Evolutionary conservation across 1,140 invertebrate genomes (phyloP).

Genomic region (Cheumatopsyche charites): DNA sequence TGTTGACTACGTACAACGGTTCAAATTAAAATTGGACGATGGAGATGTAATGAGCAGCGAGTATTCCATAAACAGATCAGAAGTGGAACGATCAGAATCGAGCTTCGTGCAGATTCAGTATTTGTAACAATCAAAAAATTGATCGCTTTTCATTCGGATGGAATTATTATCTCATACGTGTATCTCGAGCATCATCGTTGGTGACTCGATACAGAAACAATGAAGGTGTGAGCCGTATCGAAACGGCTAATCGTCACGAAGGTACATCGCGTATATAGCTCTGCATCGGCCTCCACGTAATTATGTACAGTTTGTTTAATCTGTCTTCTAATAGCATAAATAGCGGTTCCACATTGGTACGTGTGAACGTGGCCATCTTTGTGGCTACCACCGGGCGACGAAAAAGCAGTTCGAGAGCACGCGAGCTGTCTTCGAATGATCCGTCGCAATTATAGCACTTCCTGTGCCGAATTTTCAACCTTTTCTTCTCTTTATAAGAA

Average conservation of each 20-base stretch:
- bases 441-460: not conserved
- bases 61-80: no score
- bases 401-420: not conserved
- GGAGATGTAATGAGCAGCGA: no score
- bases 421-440: not conserved
- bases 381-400: not conserved
- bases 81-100: no score
- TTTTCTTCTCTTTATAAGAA: no score
- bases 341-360: conserved; percentile 31
- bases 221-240: conserved; percentile 32
- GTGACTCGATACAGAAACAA: conserved; percentile 12
- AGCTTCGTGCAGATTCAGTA: no score
- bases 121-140: no score
- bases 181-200: not conserved
- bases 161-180: no score
- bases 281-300: conserved; percentile 9
- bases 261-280: not conserved
- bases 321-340: conserved; percentile 22
- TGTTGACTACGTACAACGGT: no score
- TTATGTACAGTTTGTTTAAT: conserved; percentile 39
- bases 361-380: conserved; percentile 34
- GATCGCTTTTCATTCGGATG: no score
- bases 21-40: no score
- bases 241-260: conserved; percentile 38
- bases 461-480: no score